Percentiles rank a stretch among this genome's conserved stretches.
These are phyloP conservation scores for Erynnis tages DNA, from an alignment of 2,888 invertebrate genomes.

Conservation along the genomic window DNA sequence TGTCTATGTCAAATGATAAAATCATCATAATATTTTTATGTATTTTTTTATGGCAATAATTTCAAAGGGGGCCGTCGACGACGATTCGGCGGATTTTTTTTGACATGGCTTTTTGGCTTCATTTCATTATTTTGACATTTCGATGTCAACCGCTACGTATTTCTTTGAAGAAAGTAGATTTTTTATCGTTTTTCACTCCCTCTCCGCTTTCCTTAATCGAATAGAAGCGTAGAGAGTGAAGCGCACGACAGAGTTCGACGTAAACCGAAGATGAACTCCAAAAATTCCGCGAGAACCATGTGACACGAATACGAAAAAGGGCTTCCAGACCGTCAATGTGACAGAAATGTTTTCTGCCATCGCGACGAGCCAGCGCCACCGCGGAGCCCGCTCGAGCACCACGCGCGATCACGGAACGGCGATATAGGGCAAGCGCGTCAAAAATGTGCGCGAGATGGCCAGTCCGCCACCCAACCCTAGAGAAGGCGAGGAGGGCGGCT, in stretches of 20 bases:
- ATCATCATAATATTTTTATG: no score
- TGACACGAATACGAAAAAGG: conserved; percentile 81
- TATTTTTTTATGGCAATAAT: conserved; percentile 28
- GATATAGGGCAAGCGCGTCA: conserved; percentile 74
- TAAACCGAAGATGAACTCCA: conserved; percentile 48
- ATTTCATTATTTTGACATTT: conserved; percentile 82
- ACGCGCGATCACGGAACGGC: conserved; percentile 67
- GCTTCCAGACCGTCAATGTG: conserved; percentile 79
- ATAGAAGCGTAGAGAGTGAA: conserved; percentile 44
- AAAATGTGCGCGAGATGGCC: conserved; percentile 81
- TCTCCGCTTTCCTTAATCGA: conserved; percentile 53
- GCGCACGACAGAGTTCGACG: conserved; percentile 40
- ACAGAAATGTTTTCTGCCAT: conserved; percentile 82
- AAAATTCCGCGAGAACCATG: conserved; percentile 77
- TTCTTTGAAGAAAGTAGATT: conserved; percentile 68
- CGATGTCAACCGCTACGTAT: conserved; percentile 81
- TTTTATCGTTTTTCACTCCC: conserved; percentile 54
- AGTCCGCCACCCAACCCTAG: conserved; percentile 79
- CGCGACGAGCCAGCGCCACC: conserved; percentile 70
- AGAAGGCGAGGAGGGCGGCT: conserved; percentile 75
- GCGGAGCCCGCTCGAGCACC: conserved; percentile 61
- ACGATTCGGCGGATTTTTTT: conserved; percentile 77
- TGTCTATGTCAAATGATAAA: no score
- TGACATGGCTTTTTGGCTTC: conserved; percentile 77
- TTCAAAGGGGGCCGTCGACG: conserved; percentile 40